Evolutionary conservation across 2,888 invertebrate genomes (phyloP).

Genomic region (Dicycla oo): DNA sequence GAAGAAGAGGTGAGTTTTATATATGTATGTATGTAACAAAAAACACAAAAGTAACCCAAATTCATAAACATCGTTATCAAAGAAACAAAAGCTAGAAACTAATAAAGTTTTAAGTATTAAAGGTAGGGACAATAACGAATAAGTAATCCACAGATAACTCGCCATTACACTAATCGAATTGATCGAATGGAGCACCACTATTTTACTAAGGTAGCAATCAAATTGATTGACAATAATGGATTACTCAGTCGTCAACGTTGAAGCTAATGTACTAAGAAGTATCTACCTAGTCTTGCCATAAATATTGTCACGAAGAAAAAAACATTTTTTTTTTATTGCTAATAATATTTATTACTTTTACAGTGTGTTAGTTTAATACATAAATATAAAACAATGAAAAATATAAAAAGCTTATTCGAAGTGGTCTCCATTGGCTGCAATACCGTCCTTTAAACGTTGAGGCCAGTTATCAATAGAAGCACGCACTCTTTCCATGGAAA

Average conservation of each 20-base stretch:
- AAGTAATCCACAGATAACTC: constrained; percentile 56
- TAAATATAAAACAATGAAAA: too few species aligned
- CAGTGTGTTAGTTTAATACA: too few species aligned
- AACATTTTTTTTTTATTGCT: too few species aligned
- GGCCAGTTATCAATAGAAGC: too few species aligned
- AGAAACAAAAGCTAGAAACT: constrained; percentile 7
- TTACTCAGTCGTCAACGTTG: constrained; percentile 48
- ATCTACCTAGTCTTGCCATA: too few species aligned
- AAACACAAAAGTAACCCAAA: not conserved
- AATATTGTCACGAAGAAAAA: too few species aligned
- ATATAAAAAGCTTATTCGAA: too few species aligned
- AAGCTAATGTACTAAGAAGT: constrained; percentile 30
- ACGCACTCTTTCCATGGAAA: too few species aligned
- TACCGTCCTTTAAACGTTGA: too few species aligned
- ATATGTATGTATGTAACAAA: too few species aligned
- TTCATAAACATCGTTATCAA: not conserved
- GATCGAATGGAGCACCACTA: constrained; percentile 50
- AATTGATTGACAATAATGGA: constrained; percentile 70
- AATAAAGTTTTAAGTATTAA: constrained; percentile 46
- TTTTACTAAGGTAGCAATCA: constrained; percentile 64
- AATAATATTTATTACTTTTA: too few species aligned
- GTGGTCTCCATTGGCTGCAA: too few species aligned
- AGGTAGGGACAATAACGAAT: constrained; percentile 43
- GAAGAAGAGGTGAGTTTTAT: not conserved
- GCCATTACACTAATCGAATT: constrained; percentile 66